Evolutionary conservation across 2,888 invertebrate genomes (phyloP), one percentile per base, ranked within the genome.

Genomic region (Leptothorax acervorum): DNA sequence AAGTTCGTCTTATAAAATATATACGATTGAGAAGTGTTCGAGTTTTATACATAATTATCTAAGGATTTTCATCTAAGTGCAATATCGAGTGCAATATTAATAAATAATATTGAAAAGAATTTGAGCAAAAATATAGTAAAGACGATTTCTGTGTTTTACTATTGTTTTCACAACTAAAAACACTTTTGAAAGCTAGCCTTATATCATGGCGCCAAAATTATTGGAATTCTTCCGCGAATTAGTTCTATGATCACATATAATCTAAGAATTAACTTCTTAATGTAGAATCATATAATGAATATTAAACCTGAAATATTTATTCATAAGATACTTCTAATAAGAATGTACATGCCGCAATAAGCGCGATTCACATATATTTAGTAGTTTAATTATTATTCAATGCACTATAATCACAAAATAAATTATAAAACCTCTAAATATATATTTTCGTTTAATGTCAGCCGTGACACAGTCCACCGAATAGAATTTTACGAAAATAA

Each of bases 321-420:
- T 88, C 83, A 82, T 35, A 73, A 73, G 78, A 79, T 74, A 76
- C 73, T 78, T 79, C 65, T 79, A 87, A 84, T 87, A 85, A 79
- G 84, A 83, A 78, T 88, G 82, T 88, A 83, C 79, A 89, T 45
- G 75, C 83, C 83, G 71, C 65, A 66, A 84, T 84, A 70, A 15
- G 11, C 5, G 15, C 11, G 74, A 81, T 82, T 88, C 85, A 86
- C 48, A 82, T 48, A 62, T 83, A 39, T 78, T 86, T 70, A 82
- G 88, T 83, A 82, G 31, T 83, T 88, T 23, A 23, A 23, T 23
- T 85, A 85, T 83, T 88, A 4, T 71, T 82, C 63, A 23, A 57
- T 86, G 66, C 66, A 75, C 60, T 75, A 75, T 53, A 75, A 76
- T 60, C 31, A 53, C 53, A 71, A 12, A 60, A 55, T 78, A 28